Evolutionary conservation across 2,888 invertebrate species (phyloP).

Genomic region (Athripsodes cinereus): DNA sequence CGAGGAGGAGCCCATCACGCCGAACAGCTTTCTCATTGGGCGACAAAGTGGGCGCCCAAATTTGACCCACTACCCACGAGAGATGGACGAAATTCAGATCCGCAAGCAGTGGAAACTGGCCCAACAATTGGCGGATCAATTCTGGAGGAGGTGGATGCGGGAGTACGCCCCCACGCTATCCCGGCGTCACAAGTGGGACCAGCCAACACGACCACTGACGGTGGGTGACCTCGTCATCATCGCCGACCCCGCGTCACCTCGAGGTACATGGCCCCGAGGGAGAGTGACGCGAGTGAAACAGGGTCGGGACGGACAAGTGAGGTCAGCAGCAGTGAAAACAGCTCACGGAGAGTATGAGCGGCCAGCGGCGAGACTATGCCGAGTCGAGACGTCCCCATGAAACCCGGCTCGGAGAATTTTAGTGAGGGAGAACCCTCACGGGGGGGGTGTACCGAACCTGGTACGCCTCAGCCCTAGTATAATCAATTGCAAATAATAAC

Average conservation of each 20-base stretch:
- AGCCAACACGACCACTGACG: background rate
- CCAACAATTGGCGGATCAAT: conserved; percentile 3
- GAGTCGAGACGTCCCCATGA: too few relatives aligned
- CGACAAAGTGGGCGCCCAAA: too few relatives aligned
- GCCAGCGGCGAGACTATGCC: background rate
- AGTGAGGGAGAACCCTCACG: too few relatives aligned
- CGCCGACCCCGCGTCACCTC: background rate
- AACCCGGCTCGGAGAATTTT: too few relatives aligned
- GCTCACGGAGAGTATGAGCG: too few relatives aligned
- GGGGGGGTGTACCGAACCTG: too few relatives aligned
- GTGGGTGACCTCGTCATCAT: conserved; percentile 4
- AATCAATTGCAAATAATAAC: too few relatives aligned
- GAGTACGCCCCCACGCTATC: conserved; percentile 2
- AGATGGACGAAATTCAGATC: background rate
- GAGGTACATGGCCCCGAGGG: conserved; percentile 2
- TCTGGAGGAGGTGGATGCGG: conserved; percentile 3
- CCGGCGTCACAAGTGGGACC: background rate
- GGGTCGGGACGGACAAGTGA: too few relatives aligned
- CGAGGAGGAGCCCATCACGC: background rate
- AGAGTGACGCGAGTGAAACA: background rate
- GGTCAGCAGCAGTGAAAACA: too few relatives aligned
- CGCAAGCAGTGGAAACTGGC: background rate
- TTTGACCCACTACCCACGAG: background rate
- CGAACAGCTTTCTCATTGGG: too few relatives aligned
- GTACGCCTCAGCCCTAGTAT: too few relatives aligned